Conservation (phyloP, 2,888 invertebrate species). For the Steinernema hermaphroditum region DNA sequence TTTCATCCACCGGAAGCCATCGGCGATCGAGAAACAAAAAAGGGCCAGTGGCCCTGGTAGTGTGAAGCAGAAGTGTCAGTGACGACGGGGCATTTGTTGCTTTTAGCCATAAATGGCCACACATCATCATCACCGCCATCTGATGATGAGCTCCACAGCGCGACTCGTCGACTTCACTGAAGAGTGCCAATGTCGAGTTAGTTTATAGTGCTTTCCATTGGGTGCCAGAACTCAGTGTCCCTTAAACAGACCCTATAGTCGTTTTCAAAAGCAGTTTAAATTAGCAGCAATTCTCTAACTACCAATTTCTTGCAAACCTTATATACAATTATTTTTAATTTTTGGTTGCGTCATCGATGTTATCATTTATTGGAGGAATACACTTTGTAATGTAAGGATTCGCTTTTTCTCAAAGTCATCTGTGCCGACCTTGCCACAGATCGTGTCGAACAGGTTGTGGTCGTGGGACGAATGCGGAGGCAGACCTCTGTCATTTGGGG, state of each 20-base stretch:
- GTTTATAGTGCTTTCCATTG: background rate
- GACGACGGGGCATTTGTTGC: slow-evolving; percentile 5
- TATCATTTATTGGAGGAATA: background rate
- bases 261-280: background rate
- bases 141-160: slow-evolving; percentile 20
- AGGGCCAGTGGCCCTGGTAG: background rate
- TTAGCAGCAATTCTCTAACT: background rate
- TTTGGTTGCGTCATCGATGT: background rate
- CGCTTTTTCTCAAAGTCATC: background rate
- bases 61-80: slow-evolving; percentile 17
- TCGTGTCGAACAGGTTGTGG: background rate
- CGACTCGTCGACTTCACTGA: background rate
- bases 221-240: background rate
- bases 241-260: background rate
- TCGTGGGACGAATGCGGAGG: no score
- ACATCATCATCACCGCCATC: slow-evolving; percentile 22
- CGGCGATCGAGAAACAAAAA: slow-evolving; percentile 16
- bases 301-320: background rate
- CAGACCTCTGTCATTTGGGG: no score
- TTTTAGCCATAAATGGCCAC: slow-evolving; percentile 23
- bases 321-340: no score
- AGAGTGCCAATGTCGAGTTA: background rate
- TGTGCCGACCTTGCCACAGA: background rate
- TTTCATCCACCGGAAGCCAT: slow-evolving; percentile 5
- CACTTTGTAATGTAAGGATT: background rate